Evolutionary conservation across 2,888 invertebrate species (phyloP).

Genomic region (Acleris emargana): DNA sequence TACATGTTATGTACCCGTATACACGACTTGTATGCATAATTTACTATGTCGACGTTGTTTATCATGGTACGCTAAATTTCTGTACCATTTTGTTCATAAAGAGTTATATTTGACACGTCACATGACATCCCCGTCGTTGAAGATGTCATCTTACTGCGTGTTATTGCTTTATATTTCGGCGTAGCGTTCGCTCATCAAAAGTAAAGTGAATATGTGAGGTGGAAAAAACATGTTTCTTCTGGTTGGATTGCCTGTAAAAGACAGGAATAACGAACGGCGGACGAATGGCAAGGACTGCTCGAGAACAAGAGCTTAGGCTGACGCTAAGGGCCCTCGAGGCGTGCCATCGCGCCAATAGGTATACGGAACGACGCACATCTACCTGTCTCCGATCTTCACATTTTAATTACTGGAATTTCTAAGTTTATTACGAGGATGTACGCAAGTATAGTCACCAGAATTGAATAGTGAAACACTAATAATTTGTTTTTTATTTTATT

Average conservation of each 20-base stretch:
- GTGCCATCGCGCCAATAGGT: constrained; percentile 7
- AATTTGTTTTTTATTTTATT: no score
- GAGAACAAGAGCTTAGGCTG: constrained; percentile 7
- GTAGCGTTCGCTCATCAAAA: constrained; percentile 19
- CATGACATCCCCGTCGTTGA: constrained; percentile 7
- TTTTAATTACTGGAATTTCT: neutral
- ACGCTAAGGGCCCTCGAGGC: constrained; percentile 23
- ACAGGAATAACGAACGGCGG: constrained; percentile 18
- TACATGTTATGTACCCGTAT: neutral
- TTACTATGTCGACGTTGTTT: neutral
- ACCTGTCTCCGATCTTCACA: neutral
- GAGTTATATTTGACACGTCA: constrained; percentile 24
- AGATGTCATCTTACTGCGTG: constrained; percentile 6
- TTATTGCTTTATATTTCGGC: constrained; percentile 26
- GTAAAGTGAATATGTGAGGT: constrained; percentile 20
- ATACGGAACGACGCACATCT: constrained; percentile 5
- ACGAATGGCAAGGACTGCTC: constrained; percentile 11
- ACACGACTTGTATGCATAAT: neutral
- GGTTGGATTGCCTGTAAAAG: constrained; percentile 17
- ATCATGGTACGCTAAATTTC: constrained; percentile 1
- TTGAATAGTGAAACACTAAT: no score
- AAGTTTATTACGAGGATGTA: neutral
- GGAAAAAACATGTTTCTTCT: constrained; percentile 20
- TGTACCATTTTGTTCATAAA: constrained; percentile 7
- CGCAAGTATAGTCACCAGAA: no score